phyloP scores from a whole-genome alignment of 2,113 vertebrate genomes.

The Balaenoptera acutorostrata region DNA sequence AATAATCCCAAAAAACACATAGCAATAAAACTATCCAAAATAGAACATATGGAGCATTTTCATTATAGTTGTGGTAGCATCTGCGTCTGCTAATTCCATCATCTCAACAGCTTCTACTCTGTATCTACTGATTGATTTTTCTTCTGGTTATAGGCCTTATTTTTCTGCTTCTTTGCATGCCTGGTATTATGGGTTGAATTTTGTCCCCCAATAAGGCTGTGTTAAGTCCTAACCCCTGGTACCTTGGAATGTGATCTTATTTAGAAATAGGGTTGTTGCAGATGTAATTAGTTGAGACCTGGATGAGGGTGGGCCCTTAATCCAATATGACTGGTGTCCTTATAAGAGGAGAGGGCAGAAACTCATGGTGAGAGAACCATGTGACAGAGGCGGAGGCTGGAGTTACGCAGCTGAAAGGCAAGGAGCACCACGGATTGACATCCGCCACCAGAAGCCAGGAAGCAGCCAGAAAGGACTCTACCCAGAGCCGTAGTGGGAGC shows the following conservation, averaged over 20 bases:
- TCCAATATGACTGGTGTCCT: not conserved
- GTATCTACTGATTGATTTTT: not conserved
- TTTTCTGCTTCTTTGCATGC: not conserved
- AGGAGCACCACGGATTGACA: accelerated
- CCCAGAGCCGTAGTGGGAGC: not conserved
- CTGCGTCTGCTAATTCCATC: not conserved
- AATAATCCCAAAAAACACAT: not conserved
- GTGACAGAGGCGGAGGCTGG: not conserved
- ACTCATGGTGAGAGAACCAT: accelerated
- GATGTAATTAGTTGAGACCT: not conserved
- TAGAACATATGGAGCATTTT: not conserved
- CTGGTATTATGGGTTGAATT: not conserved
- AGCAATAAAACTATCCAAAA: not conserved
- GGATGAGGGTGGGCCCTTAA: not conserved
- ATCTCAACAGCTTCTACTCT: not conserved
- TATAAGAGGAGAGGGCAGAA: not conserved
- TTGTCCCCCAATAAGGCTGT: not conserved
- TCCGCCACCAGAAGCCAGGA: too few relatives aligned
- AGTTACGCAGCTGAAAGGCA: too few relatives aligned
- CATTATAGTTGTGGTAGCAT: not conserved
- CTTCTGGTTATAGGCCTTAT: not conserved
- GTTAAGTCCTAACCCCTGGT: not conserved
- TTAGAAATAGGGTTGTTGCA: not conserved
- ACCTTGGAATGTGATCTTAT: not conserved
- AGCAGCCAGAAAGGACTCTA: not conserved